Evolutionary conservation across 2,797 vertebrate genomes (phyloP), one percentile per base, ranked within the genome.

Genomic region (Micrastur ruficollis): DNA sequence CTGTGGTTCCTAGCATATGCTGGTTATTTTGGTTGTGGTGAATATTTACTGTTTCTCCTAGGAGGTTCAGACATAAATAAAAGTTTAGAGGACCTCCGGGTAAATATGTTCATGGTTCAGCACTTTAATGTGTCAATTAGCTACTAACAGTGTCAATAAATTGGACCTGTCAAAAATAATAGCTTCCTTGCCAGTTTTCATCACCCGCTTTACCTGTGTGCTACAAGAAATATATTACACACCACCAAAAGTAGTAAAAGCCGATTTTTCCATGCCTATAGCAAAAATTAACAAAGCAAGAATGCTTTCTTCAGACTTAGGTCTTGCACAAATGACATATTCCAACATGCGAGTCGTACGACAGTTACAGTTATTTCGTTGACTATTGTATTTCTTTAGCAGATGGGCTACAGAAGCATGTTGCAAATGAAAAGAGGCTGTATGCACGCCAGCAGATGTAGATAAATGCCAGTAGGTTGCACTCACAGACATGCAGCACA

Each of bases 81-180:
- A 97, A 97, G 97, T 98, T 98, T 98, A 96, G 97, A 97, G 93
- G 96, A 97, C 93, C 98, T 98, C 95, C 76, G 66, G 98, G 98
- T 98, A 93, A 96, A 98, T 98, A 98, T 95, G 93, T 98, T 98
- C 98, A 98, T 92, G 98, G 98, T 96, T 98, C 97, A 98, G 97
- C 98, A 98, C 97, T 98, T 98, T 98, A 98, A 98, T 97, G 97
- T 97, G 97, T 98, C 98, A 98, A 98, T 98, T 98, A 98, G 96
- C 95, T 95, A 97, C 98, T 98, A 98, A 99, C 97, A 89, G 98
- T 97, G 95, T 95, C 98, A 95, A 94, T 98, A 98, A 98, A 98
- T 98, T 97, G 96, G 91, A 95, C 94, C 97, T 98, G 98, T 98
- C 98, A 97, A 86, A 97, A 98, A 97, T 97, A 98, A 98, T 98